These are phyloP conservation scores for Agrilus biguttatus DNA, from an alignment of 2,888 invertebrate species.

Conservation along the genomic window DNA sequence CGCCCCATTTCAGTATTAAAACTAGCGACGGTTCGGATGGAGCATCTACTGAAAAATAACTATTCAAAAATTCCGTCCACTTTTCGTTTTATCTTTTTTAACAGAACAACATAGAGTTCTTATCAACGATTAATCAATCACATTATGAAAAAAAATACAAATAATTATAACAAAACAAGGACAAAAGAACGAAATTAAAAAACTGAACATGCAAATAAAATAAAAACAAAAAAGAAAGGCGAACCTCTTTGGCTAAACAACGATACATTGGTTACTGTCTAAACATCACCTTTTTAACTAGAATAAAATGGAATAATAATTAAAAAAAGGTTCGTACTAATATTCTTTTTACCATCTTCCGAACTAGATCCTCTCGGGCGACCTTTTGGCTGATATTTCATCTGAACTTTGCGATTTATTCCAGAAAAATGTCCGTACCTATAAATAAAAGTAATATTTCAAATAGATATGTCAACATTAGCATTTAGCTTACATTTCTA, in stretches of 20 bases:
- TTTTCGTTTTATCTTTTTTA: background rate
- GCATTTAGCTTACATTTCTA: conserved; percentile 74
- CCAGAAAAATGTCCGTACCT: conserved; percentile 99
- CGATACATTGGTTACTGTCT: background rate
- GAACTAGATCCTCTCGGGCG: conserved; percentile 82
- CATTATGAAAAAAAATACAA: background rate
- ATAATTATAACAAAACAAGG: conserved; percentile 12
- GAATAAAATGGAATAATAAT: conserved; percentile 9
- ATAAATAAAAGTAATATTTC: conserved; percentile 3
- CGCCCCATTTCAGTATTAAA: conserved; percentile 98
- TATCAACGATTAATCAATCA: too few species aligned
- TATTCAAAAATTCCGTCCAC: conserved; percentile 2
- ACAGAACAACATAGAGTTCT: background rate
- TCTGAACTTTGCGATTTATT: conserved; percentile 98
- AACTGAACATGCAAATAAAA: background rate
- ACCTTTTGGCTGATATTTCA: conserved; percentile 96
- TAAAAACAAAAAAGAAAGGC: background rate
- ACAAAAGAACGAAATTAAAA: conserved; percentile 3
- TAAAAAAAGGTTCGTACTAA: conserved; percentile 20
- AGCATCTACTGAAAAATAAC: conserved; percentile 46
- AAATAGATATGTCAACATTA: background rate
- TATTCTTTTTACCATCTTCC: conserved; percentile 68
- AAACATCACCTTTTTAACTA: background rate
- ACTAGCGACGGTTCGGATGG: conserved; percentile 88
- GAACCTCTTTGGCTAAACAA: too few species aligned